Evolutionary conservation across 1,140 invertebrate species (phyloP).

Genomic region (Ylistrum balloti): DNA sequence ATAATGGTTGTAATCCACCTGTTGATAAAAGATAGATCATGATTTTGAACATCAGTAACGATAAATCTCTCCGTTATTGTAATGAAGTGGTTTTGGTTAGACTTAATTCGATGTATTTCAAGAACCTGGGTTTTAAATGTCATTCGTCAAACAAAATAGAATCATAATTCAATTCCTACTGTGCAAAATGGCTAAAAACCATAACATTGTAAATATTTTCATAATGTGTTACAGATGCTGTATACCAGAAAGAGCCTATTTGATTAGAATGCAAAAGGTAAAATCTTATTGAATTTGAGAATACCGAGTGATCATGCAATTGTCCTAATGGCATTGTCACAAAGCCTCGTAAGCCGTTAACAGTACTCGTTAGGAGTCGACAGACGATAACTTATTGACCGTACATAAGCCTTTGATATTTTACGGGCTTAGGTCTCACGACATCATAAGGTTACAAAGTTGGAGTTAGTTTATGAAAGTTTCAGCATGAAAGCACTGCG

Average conservation of each 20-base stretch:
- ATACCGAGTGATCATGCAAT: constrained; percentile 13
- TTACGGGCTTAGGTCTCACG: background rate
- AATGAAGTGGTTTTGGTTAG: too few species aligned
- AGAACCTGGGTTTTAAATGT: too few species aligned
- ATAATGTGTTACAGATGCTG: background rate
- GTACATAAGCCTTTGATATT: background rate
- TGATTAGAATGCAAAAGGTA: too few species aligned
- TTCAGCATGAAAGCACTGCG: background rate
- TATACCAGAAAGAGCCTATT: background rate
- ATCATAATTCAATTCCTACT: too few species aligned
- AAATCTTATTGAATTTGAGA: background rate
- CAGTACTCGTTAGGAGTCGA: background rate
- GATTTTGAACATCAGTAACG: too few species aligned
- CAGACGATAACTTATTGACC: background rate
- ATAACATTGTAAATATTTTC: too few species aligned
- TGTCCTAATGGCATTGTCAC: constrained; percentile 15
- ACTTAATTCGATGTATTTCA: too few species aligned
- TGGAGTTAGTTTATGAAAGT: background rate
- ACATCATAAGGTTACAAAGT: background rate
- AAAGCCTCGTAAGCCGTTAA: background rate
- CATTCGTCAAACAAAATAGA: too few species aligned
- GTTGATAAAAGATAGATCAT: too few species aligned
- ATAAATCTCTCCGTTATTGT: too few species aligned
- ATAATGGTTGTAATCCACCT: too few species aligned
- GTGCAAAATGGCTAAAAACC: too few species aligned